These are phyloP conservation scores for Bovichtus variegatus DNA, from an alignment of 2,797 vertebrate genomes.

Conservation along the genomic window DNA sequence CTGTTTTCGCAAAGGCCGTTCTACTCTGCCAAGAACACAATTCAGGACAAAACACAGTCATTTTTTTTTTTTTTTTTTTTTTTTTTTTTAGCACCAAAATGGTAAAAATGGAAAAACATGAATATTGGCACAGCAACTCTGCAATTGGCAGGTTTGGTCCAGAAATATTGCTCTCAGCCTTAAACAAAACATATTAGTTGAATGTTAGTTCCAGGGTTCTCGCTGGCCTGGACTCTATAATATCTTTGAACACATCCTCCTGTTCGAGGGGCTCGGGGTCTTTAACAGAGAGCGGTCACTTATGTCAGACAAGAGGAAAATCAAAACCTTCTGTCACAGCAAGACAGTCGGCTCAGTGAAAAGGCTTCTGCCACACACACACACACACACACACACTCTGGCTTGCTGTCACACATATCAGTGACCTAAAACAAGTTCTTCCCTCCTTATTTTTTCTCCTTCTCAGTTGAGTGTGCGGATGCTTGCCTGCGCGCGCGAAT, in stretches of 20 bases:
- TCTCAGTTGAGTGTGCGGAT: constrained; percentile 37
- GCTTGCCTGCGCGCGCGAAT: constrained; percentile 45
- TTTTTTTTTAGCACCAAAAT: constrained; percentile 59
- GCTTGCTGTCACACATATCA: constrained; percentile 57
- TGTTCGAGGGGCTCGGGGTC: constrained; percentile 48
- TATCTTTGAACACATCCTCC: constrained; percentile 45
- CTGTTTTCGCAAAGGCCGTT: constrained; percentile 54
- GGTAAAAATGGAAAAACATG: constrained; percentile 51
- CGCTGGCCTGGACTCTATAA: constrained; percentile 7
- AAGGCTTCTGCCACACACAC: constrained; percentile 50
- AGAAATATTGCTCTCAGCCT: constrained; percentile 25
- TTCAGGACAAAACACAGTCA: constrained; percentile 53
- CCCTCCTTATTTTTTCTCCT: constrained; percentile 48
- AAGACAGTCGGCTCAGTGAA: constrained; percentile 50
- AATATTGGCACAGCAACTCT: constrained; percentile 43
- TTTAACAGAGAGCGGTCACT: constrained; percentile 66
- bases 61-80: constrained; percentile 57
- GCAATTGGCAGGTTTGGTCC: constrained; percentile 50
- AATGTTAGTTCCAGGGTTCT: constrained; percentile 17
- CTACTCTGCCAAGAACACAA: constrained; percentile 60
- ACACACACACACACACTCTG: constrained; percentile 39
- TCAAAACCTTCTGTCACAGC: constrained; percentile 70
- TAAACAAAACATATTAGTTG: constrained; percentile 20
- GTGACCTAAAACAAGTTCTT: constrained; percentile 65
- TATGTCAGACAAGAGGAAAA: constrained; percentile 70